These are phyloP conservation scores for Thereva unica DNA, from an alignment of 2,888 invertebrate genomes.

Conservation along the genomic window DNA sequence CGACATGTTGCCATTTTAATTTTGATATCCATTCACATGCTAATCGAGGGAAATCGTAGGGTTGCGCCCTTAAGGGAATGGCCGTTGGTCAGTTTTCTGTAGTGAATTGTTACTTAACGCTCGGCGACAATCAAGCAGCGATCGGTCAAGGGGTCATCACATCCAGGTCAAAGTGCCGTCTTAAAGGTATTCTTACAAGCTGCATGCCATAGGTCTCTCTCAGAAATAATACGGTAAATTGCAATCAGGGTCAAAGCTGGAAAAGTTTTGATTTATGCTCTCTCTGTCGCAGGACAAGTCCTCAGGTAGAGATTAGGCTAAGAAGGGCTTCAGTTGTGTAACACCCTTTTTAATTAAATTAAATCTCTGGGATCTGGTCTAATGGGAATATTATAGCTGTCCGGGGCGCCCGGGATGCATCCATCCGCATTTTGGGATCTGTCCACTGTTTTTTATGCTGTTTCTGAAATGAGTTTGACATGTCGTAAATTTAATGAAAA, in stretches of 20 bases:
- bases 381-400: conserved; percentile 4
- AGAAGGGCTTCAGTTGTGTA: conserved; percentile 1
- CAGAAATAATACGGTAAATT: conserved; percentile 5
- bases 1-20: conserved; percentile 41
- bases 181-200: no score
- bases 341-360: conserved; percentile 30
- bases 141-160: conserved; percentile 37
- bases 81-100: conserved; percentile 26
- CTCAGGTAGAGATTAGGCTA: conserved; percentile 8
- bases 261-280: conserved; percentile 5
- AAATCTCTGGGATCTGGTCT: conserved; percentile 14
- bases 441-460: not conserved
- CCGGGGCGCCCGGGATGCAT: not conserved
- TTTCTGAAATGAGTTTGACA: conserved; percentile 31
- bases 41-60: conserved; percentile 18
- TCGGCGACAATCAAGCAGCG: conserved; percentile 33
- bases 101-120: conserved; percentile 34
- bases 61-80: conserved; percentile 14
- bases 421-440: conserved; percentile 20
- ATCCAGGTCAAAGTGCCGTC: conserved; percentile 35
- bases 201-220: not conserved
- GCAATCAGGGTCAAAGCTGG: conserved; percentile 11
- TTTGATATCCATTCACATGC: conserved; percentile 39
- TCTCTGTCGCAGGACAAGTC: not conserved
- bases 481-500: conserved; percentile 42